Evolutionary conservation across 92 coral and sea anemone species (phyloP).

Genomic region (Anthopleura xanthogrammica): DNA sequence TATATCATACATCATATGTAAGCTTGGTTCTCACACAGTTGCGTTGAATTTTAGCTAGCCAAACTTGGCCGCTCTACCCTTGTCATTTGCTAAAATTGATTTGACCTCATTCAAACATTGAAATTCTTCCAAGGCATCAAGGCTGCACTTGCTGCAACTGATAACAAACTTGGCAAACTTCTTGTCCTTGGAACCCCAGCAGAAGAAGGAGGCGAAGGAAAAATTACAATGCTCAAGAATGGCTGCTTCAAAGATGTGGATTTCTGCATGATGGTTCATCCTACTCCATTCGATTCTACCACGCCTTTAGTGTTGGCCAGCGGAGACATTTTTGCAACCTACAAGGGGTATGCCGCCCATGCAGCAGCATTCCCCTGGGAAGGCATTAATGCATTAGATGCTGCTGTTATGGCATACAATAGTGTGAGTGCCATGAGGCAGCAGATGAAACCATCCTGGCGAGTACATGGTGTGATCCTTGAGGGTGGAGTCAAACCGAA

Average conservation of each 20-base stretch:
- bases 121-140: no score
- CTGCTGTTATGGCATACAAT: slow-evolving; percentile 82
- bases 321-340: slow-evolving; percentile 49
- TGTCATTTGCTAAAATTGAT: neutral
- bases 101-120: no score
- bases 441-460: slow-evolving; percentile 94
- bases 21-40: no score
- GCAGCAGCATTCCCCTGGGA: slow-evolving; percentile 98
- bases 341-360: slow-evolving; percentile 83
- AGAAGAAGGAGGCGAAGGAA: slow-evolving; percentile 86
- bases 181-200: slow-evolving; percentile 86
- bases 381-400: slow-evolving; percentile 92
- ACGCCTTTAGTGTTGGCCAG: slow-evolving; percentile 39
- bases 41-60: no score
- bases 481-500: slow-evolving; percentile 92
- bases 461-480: slow-evolving; percentile 72
- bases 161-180: slow-evolving; percentile 53
- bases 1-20: no score
- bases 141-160: slow-evolving; percentile 59
- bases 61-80: no score
- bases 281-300: slow-evolving; percentile 50
- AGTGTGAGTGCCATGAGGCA: slow-evolving; percentile 79
- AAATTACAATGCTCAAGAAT: slow-evolving; percentile 60
- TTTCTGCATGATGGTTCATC: slow-evolving; percentile 94
- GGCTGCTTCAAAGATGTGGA: slow-evolving; percentile 83